phyloP scores from a whole-genome alignment of 2,113 vertebrate species.

The Clarias gariepinus region DNA sequence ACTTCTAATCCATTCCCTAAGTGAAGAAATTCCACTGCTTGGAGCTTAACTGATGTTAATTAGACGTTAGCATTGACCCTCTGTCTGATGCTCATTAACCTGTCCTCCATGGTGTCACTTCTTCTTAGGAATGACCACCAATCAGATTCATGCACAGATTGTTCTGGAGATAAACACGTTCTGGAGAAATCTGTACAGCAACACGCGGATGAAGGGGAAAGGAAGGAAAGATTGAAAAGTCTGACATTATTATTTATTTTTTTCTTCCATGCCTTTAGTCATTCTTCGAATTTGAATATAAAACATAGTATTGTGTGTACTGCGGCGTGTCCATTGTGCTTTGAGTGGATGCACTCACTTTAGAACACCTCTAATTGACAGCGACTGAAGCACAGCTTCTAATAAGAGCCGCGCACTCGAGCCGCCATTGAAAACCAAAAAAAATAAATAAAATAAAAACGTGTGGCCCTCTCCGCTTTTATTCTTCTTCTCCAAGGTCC shows the following conservation, averaged over 20 bases:
- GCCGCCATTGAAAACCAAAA: slow-evolving; percentile 58
- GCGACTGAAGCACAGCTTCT: slow-evolving; percentile 57
- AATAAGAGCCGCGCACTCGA: slow-evolving; percentile 45
- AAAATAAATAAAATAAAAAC: slow-evolving; percentile 9
- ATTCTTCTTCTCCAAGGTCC: slow-evolving; percentile 55
- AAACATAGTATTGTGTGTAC: slow-evolving; percentile 5
- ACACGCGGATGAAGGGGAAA: neutral
- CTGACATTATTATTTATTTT: neutral
- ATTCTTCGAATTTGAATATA: slow-evolving; percentile 13
- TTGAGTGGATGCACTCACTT: slow-evolving; percentile 51
- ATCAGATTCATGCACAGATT: neutral
- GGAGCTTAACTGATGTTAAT: slow-evolving; percentile 39
- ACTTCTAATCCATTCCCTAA: slow-evolving; percentile 28
- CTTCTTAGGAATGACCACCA: slow-evolving; percentile 31
- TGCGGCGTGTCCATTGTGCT: slow-evolving; percentile 50
- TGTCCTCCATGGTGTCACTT: slow-evolving; percentile 34
- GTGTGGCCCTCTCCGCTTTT: slow-evolving; percentile 21
- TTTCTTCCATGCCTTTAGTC: neutral
- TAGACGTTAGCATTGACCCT: slow-evolving; percentile 36
- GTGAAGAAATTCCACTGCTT: slow-evolving; percentile 19
- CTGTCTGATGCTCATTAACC: slow-evolving; percentile 37
- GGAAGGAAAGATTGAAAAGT: neutral
- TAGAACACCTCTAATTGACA: slow-evolving; percentile 63
- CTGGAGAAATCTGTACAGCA: neutral
- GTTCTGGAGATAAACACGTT: neutral